Base-by-base conservation (phyloP, 2,113 vertebrate genomes). In the Alethe castanea region DNA sequence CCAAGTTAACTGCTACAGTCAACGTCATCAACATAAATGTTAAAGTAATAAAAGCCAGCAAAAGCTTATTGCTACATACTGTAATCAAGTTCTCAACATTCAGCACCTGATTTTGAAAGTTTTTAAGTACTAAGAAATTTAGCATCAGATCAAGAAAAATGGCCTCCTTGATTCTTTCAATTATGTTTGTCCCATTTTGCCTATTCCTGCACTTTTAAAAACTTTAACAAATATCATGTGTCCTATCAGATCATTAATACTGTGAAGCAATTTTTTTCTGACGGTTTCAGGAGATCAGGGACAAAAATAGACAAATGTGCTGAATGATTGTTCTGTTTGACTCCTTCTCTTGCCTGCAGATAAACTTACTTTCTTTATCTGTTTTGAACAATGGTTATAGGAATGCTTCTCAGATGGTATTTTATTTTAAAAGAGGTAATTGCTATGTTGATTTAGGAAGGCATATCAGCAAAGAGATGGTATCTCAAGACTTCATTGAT, bases 391-490 rank as follows among this genome's bases (percentile, higher is more conserved):
- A 38, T 57, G 18, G 33, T 90, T 76, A 84, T 5, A 74, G 56
- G 14, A 62, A 23, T 54, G 24, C 42, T 82, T 44, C 54, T 92
- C 16, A 94, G 81, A 57, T 50, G 16, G 36, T 35, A 62, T 85
- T 87, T 76, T 71, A 65, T 74, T 93, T 94, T 82, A 97, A 89
- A 61, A 92, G 80, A 92, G 81, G 59, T 76, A 93, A 95, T 92
- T 92, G 70, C 57, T 93, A 69, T 25, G 35, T 95, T 97, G 88
- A 96, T 61, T 71, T 70, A 76, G 96, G 80, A 96, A 90, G 72
- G 88, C 66, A 74, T 95, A 81, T 62, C 47, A 81, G 22, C 45
- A 90, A 90, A 70, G 28, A 72, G 31, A 67, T 6, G 28, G 2
- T 40, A 84, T 45, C 69, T 92, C 3, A 7, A 81, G 62, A 62